Conservation (phyloP, 2,888 invertebrate species). For the Calliscelio sp. region DNA sequence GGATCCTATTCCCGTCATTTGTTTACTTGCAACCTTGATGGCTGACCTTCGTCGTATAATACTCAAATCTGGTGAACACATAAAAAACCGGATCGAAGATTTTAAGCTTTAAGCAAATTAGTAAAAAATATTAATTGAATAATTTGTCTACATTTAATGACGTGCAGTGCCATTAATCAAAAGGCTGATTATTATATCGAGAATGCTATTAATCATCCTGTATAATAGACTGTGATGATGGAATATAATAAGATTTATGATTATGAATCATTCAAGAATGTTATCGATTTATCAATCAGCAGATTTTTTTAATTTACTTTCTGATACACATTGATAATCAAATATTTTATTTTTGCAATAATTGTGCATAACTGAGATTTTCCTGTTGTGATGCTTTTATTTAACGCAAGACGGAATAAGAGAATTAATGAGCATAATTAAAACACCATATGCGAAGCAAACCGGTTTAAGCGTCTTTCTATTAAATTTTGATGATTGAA, state of each 20-base stretch:
- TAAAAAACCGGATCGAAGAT: not conserved
- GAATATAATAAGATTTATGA: slow-evolving; percentile 11
- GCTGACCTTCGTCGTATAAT: slow-evolving; percentile 54
- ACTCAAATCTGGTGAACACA: no score
- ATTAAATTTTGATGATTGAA: no score
- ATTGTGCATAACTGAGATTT: not conserved
- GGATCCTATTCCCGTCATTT: slow-evolving; percentile 8
- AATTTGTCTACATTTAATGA: slow-evolving; percentile 35
- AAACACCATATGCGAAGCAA: no score
- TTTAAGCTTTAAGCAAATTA: not conserved
- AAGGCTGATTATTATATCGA: slow-evolving; percentile 20
- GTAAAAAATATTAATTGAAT: not conserved
- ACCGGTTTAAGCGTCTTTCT: no score
- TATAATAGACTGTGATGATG: slow-evolving; percentile 6
- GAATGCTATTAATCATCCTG: slow-evolving; percentile 37
- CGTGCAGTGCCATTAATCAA: slow-evolving; percentile 22
- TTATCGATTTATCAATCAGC: slow-evolving; percentile 37
- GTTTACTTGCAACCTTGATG: slow-evolving; percentile 36
- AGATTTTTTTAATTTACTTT: slow-evolving; percentile 9
- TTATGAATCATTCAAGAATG: slow-evolving; percentile 30
- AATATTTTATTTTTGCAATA: not conserved
- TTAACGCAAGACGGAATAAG: no score
- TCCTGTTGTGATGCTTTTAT: no score
- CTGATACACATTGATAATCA: not conserved
- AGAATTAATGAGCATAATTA: no score